These are phyloP conservation scores for Nematolebias whitei DNA, from an alignment of 2,113 vertebrate genomes.

Conservation along the genomic window DNA sequence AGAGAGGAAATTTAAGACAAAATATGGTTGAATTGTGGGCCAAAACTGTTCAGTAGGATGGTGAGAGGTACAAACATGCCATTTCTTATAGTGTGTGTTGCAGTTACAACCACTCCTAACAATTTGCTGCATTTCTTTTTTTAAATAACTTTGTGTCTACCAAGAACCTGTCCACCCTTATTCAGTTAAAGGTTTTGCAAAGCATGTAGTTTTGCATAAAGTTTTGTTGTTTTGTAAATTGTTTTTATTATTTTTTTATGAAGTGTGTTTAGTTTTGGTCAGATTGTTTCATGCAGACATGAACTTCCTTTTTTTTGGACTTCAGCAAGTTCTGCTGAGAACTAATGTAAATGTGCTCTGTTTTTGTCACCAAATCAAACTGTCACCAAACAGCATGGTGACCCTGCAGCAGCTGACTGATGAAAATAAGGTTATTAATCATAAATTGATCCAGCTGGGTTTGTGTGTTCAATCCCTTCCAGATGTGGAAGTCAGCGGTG, in stretches of 20 bases:
- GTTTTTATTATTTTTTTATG: background rate
- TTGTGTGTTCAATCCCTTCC: background rate
- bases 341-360: background rate
- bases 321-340: slow-evolving; percentile 24
- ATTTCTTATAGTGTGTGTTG: too few species aligned
- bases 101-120: too few species aligned
- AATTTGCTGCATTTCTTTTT: too few species aligned
- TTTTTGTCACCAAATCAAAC: background rate
- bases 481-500: slow-evolving; percentile 97
- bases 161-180: too few species aligned
- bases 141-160: too few species aligned
- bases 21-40: background rate
- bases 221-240: too few species aligned
- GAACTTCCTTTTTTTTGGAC: slow-evolving; percentile 53
- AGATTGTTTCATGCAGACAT: slow-evolving; percentile 36
- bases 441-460: background rate
- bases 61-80: too few species aligned
- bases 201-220: too few species aligned
- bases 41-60: background rate
- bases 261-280: slow-evolving; percentile 10
- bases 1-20: background rate
- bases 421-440: background rate
- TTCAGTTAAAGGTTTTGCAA: too few species aligned
- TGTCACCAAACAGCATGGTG: background rate
- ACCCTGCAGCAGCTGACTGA: too few species aligned